Conservation (phyloP, 2,113 vertebrate species). For the Serranochromis macrocephalus region DNA sequence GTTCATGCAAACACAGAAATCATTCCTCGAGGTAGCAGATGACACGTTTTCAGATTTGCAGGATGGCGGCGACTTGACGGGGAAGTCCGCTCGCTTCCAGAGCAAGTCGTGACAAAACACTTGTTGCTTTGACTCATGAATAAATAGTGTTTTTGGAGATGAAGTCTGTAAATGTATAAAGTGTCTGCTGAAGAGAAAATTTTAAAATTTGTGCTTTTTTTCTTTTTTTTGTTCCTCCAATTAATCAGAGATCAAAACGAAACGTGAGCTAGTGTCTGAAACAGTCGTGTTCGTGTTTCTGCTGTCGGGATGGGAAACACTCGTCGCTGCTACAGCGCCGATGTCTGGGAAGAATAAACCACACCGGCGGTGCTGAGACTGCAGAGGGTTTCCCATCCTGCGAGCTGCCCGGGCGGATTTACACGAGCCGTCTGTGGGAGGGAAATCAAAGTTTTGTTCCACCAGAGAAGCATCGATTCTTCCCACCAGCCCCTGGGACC, state of each 20-base stretch:
- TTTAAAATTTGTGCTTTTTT: background rate
- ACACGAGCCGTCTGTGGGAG: background rate
- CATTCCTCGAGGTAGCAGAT: constrained; percentile 21
- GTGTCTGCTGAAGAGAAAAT: background rate
- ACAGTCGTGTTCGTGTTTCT: background rate
- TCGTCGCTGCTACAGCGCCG: background rate
- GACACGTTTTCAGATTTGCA: background rate
- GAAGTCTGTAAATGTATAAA: background rate
- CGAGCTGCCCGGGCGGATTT: background rate
- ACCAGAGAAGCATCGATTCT: background rate
- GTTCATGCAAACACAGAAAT: constrained; percentile 24
- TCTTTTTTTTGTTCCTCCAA: background rate
- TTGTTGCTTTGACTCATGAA: background rate
- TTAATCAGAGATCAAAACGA: background rate
- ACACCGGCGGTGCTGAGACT: background rate
- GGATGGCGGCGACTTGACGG: background rate
- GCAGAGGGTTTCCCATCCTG: background rate
- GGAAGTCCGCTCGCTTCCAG: background rate
- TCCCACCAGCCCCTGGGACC: background rate
- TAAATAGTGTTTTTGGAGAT: constrained; percentile 1
- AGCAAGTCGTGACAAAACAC: background rate
- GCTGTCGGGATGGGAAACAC: background rate
- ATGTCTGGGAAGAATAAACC: background rate
- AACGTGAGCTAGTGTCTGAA: background rate
- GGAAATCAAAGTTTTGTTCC: background rate